phyloP scores from a whole-genome alignment of 2,888 invertebrate genomes.

The Chouioia cunea region DNA sequence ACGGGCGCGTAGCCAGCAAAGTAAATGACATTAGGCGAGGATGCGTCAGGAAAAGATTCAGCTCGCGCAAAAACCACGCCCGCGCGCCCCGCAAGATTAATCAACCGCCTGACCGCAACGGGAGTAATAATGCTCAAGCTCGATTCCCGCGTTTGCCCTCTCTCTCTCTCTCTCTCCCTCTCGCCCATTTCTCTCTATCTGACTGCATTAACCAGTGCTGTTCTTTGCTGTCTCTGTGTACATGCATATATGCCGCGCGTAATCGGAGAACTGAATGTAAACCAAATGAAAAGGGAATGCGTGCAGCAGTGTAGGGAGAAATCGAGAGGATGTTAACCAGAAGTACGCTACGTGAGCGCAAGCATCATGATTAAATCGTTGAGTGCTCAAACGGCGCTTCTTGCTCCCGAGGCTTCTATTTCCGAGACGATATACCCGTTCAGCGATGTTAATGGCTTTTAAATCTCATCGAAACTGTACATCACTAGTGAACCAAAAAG shows the following conservation, averaged over 20 bases:
- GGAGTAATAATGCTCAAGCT: slow-evolving; percentile 45
- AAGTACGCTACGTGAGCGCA: neutral
- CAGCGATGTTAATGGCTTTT: neutral
- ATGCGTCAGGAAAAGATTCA: slow-evolving; percentile 9
- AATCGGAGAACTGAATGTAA: too few relatives aligned
- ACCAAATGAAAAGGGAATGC: too few relatives aligned
- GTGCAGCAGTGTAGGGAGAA: too few relatives aligned
- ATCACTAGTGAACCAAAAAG: too few relatives aligned
- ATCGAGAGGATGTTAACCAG: neutral
- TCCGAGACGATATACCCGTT: too few relatives aligned
- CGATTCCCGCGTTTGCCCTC: too few relatives aligned
- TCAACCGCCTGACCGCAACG: slow-evolving; percentile 54
- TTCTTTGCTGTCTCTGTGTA: too few relatives aligned
- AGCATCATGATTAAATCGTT: slow-evolving; percentile 12
- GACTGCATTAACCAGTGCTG: too few relatives aligned
- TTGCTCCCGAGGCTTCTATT: neutral
- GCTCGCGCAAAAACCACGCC: slow-evolving; percentile 40
- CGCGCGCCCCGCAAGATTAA: slow-evolving; percentile 54
- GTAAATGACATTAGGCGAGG: slow-evolving; percentile 33
- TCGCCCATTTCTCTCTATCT: too few relatives aligned
- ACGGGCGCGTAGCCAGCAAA: slow-evolving; percentile 35
- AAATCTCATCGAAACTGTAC: too few relatives aligned
- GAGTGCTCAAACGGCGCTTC: neutral
- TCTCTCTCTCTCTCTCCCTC: too few relatives aligned
- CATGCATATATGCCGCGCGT: too few relatives aligned